These are phyloP conservation scores for Coecobrya sp. DNA, from an alignment of 2,888 invertebrate species.

Conservation along the genomic window DNA sequence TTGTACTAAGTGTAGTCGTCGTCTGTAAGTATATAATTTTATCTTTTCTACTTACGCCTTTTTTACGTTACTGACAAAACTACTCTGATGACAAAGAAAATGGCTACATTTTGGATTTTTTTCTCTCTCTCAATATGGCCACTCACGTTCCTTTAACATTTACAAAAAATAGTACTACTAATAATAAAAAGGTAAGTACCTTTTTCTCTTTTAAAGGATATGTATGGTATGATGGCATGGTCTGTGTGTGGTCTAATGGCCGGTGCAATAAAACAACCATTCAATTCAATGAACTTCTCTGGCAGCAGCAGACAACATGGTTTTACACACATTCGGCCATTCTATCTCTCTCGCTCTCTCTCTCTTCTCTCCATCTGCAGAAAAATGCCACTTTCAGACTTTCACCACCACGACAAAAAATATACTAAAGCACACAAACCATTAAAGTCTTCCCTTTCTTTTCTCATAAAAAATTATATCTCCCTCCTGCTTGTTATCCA, in stretches of 20 bases:
- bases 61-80: constrained; percentile 2
- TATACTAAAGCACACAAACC: not conserved
- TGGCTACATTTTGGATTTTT: constrained; percentile 24
- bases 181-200: constrained; percentile 64
- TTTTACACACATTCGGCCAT: constrained; percentile 7
- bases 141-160: constrained; percentile 19
- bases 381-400: constrained; percentile 50
- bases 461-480: constrained; percentile 28
- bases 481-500: not conserved
- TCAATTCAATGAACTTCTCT: constrained; percentile 79
- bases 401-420: constrained; percentile 12
- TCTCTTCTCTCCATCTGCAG: constrained; percentile 24
- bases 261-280: constrained; percentile 78
- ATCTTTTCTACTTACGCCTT: constrained; percentile 38
- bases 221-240: not conserved
- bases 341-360: not conserved
- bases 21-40: constrained; percentile 10
- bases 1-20: not conserved
- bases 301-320: constrained; percentile 8
- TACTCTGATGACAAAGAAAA: constrained; percentile 52
- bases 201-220: not conserved
- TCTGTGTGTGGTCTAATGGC: constrained; percentile 60
- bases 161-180: not conserved
- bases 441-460: constrained; percentile 7
- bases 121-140: not conserved